phyloP scores from a whole-genome alignment of 2,113 vertebrate genomes.

The Macaca mulatta region DNA sequence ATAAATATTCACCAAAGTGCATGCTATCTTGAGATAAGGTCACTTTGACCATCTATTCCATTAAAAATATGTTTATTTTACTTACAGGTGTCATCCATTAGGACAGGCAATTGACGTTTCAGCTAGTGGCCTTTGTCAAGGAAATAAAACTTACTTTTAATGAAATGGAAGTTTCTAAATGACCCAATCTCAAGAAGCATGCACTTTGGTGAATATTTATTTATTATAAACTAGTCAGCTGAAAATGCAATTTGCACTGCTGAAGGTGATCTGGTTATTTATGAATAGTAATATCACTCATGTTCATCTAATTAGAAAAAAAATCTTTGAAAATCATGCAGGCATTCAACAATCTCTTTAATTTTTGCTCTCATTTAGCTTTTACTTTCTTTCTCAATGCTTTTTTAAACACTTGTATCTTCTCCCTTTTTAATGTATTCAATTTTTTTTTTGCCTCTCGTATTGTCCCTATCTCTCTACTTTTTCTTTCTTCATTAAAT shows the following conservation, averaged over 20 bases:
- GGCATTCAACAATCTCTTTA: not conserved
- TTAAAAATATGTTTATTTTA: constrained; percentile 81
- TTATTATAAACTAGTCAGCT: constrained; percentile 70
- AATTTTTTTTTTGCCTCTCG: not conserved
- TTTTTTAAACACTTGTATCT: not conserved
- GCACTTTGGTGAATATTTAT: constrained; percentile 67
- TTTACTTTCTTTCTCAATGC: not conserved
- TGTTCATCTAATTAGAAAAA: constrained; percentile 58
- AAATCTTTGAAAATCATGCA: not conserved
- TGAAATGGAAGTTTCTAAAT: constrained; percentile 74
- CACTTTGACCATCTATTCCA: constrained; percentile 67
- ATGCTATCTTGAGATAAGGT: constrained; percentile 58
- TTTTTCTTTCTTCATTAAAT: not conserved
- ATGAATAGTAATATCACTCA: constrained; percentile 53
- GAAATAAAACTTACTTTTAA: constrained; percentile 73
- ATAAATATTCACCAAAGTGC: constrained; percentile 71
- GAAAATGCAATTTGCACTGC: constrained; percentile 60
- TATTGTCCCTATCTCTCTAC: not conserved
- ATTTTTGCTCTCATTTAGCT: not conserved
- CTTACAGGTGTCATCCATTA: constrained; percentile 74
- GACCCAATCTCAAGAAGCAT: constrained; percentile 61
- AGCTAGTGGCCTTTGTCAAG: constrained; percentile 74
- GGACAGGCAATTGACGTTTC: constrained; percentile 70
- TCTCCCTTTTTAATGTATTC: not conserved
- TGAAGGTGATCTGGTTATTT: constrained; percentile 67